phyloP scores from a whole-genome alignment of 2,888 invertebrate species.

The Trachelus troglodyta region DNA sequence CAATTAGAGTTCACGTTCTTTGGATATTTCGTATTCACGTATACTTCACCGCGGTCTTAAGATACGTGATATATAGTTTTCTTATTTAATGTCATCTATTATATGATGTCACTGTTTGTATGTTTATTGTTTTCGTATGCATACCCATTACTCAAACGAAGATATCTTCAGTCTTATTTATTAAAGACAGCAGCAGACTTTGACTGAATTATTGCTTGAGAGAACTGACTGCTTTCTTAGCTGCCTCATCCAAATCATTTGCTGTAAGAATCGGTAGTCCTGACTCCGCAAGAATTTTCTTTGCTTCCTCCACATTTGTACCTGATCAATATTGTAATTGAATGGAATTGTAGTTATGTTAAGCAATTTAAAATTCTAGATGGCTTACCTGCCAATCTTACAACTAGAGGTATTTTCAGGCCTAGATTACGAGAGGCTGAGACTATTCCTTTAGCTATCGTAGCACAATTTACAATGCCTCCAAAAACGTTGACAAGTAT shows the following conservation, averaged over 20 bases:
- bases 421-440: slow-evolving; percentile 85
- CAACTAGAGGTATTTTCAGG: slow-evolving; percentile 88
- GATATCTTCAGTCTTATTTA: neutral
- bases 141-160: neutral
- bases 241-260: slow-evolving; percentile 91
- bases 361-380: neutral
- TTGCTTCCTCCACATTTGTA: slow-evolving; percentile 89
- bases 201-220: slow-evolving; percentile 17
- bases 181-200: neutral
- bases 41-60: neutral
- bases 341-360: neutral
- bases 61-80: neutral
- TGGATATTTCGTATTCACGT: neutral
- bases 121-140: neutral
- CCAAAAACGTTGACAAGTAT: slow-evolving; percentile 99
- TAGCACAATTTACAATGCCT: slow-evolving; percentile 98
- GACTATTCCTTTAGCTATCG: slow-evolving; percentile 95
- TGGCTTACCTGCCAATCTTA: slow-evolving; percentile 87
- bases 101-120: neutral
- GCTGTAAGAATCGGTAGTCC: slow-evolving; percentile 87
- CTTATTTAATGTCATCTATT: neutral
- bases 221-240: slow-evolving; percentile 80
- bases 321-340: slow-evolving; percentile 61
- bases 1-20: neutral
- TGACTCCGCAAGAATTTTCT: slow-evolving; percentile 83